Evolutionary conservation across 2,797 vertebrate genomes (phyloP), one percentile per base, ranked within the genome.

Genomic region (Gila robusta): DNA sequence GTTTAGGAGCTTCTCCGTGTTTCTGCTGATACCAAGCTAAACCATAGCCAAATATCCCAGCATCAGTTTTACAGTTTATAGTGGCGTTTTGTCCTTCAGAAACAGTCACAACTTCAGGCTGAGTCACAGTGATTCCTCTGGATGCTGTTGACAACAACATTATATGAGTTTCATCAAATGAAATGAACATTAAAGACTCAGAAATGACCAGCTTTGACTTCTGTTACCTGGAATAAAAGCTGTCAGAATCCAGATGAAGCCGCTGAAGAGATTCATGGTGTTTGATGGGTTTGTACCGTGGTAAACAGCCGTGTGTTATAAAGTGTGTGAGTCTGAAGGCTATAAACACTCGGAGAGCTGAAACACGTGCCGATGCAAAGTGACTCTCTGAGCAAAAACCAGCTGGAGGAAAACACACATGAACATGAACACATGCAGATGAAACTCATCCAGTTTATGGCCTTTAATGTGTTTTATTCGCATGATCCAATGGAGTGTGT

Each of bases 231-330:
- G 28, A 66, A 66, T 32, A 66, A 66, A 66, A 32, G 64, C 64
- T 32, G 64, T 32, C 26, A 66, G 64, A 8, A 66, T 32, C 64
- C 64, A 66, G 64, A 66, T 66, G 28, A 66, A 66, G 64, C 28
- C 17, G 64, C 64, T 66, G 28, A 66, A 66, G 64, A 66, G 64
- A 72, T 10, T 59, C 23, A 26, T 71, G 5, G 69, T 41, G 37
- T 71, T n/a, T 41, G 37, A 6, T 71, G 21, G 69, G 39, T 41
- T 14, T 71, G 26, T 66, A 66, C 62, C 26, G 23, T 8, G 70
- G 70, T 72, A 26, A 72, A 72, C 39, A 44, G 70, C 70, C 26
- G 70, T 72, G 70, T 44, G 39, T 16, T 72, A 72, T 72, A 72
- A 72, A 73, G 71, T 47, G 70, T 73, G 16, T 28, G 71, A 73